phyloP scores from a whole-genome alignment of 2,888 invertebrate genomes.

The Drosophila leonis region DNA sequence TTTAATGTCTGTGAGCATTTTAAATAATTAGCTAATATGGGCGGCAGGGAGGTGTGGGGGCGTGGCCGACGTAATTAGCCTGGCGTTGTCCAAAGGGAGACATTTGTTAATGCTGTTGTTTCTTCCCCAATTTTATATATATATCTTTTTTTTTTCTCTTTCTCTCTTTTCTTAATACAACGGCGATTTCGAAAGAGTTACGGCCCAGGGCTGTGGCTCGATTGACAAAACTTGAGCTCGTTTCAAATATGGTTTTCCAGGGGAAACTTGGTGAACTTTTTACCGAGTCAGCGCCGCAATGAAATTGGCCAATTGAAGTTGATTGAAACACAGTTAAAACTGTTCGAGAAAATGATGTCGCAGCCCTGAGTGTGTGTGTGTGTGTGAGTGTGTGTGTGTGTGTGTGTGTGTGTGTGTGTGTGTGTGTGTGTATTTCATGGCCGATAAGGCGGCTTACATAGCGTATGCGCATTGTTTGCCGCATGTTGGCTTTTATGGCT shows the following conservation, averaged over 20 bases:
- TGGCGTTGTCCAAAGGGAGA: constrained; percentile 51
- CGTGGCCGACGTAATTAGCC: constrained; percentile 60
- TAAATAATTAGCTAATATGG: constrained; percentile 76
- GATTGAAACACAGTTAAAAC: constrained; percentile 40
- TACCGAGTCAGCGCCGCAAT: constrained; percentile 9
- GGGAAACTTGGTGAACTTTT: background rate
- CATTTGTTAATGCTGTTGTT: constrained; percentile 44
- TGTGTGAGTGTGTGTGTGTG: background rate
- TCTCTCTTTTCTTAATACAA: background rate
- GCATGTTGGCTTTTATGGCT: constrained; percentile 68
- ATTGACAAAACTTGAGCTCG: background rate
- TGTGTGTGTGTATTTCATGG: constrained; percentile 42
- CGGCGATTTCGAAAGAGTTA: constrained; percentile 16
- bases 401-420: background rate
- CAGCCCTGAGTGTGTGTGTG: constrained; percentile 12
- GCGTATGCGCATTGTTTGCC: constrained; percentile 71
- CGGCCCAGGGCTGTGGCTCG: constrained; percentile 11
- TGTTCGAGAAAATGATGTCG: constrained; percentile 20
- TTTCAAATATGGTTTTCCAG: background rate
- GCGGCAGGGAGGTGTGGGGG: constrained; percentile 28
- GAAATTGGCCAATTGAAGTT: constrained; percentile 36
- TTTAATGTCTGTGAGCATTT: constrained; percentile 78
- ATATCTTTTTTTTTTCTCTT: constrained; percentile 2
- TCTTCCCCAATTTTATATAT: background rate
- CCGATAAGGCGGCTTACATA: constrained; percentile 60